phyloP scores from a whole-genome alignment of 2,797 vertebrate genomes.

The Staurois parvus region DNA sequence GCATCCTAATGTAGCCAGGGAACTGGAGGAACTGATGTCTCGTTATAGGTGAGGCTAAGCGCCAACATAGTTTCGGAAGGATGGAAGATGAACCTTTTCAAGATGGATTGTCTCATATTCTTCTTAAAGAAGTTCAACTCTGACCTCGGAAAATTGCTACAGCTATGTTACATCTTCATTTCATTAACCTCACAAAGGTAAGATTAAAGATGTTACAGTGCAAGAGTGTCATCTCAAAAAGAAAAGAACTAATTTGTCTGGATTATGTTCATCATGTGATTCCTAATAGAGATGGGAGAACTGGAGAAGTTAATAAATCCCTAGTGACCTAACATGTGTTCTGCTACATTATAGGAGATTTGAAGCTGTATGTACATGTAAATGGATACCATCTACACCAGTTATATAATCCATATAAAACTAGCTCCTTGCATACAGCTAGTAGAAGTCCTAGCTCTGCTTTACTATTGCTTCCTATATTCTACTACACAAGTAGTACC shows the following conservation, averaged over 20 bases:
- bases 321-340: neutral
- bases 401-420: no score
- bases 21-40: neutral
- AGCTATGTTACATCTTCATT: slow-evolving; percentile 39
- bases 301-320: neutral
- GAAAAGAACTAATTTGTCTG: neutral
- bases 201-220: slow-evolving; percentile 7
- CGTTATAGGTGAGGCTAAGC: neutral
- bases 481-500: no score
- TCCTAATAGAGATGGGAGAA: neutral
- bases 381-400: no score
- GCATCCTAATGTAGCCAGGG: neutral
- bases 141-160: slow-evolving; percentile 7
- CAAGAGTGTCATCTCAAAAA: neutral
- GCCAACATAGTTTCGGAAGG: slow-evolving; percentile 7
- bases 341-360: neutral
- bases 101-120: slow-evolving; percentile 16
- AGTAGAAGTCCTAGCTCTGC: no score
- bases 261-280: neutral
- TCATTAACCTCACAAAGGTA: slow-evolving; percentile 20
- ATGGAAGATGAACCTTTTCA: slow-evolving; percentile 13
- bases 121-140: slow-evolving; percentile 7
- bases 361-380: neutral
- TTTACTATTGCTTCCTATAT: no score
- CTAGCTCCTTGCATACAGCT: no score